Conservation (phyloP, 2,113 vertebrate genomes). For the Chroicocephalus ridibundus region DNA sequence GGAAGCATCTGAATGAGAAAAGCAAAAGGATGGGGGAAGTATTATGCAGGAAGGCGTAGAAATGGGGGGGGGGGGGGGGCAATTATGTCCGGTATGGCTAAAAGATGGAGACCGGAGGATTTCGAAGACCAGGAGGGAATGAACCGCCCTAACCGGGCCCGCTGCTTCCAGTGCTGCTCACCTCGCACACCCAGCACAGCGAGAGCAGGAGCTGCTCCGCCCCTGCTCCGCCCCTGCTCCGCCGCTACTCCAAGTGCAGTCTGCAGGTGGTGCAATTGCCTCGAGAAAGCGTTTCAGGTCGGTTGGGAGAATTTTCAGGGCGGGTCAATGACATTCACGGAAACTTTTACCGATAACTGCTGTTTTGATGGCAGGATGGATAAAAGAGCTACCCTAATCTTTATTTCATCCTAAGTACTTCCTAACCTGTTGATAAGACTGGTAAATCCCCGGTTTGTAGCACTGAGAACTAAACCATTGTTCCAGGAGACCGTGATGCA, state of each 20-base stretch:
- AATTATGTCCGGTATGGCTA: rapidly evolving
- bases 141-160: rapidly evolving
- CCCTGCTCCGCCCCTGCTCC: neutral
- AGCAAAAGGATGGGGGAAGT: rapidly evolving
- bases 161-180: neutral
- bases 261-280: slow-evolving; percentile 25
- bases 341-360: rapidly evolving
- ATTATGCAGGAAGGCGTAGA: neutral
- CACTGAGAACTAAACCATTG: rapidly evolving
- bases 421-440: neutral
- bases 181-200: rapidly evolving
- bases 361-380: neutral
- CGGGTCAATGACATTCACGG: rapidly evolving
- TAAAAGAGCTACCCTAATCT: neutral
- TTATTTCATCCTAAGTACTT: neutral
- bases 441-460: rapidly evolving
- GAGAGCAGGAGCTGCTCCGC: neutral
- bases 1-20: neutral
- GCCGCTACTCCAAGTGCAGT: rapidly evolving
- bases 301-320: rapidly evolving
- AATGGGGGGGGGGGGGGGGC: rapidly evolving
- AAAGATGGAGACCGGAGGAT: neutral
- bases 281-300: rapidly evolving
- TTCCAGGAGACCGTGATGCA: neutral
- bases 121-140: neutral